These are phyloP conservation scores for Indicator maculatus DNA, from an alignment of 2,113 vertebrate species.

Conservation along the genomic window DNA sequence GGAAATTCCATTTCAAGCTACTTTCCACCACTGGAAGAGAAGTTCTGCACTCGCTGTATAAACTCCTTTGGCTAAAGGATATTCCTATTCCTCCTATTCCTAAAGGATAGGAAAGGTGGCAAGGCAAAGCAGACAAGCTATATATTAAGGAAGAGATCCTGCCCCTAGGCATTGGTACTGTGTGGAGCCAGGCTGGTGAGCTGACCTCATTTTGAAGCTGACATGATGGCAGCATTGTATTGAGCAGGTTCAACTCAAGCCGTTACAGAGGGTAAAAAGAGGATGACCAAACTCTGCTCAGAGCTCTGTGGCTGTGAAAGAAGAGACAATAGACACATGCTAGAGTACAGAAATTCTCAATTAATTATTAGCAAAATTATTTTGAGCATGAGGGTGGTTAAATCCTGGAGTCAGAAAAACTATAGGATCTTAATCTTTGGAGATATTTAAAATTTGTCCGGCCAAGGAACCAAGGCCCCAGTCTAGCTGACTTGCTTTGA, in stretches of 20 bases:
- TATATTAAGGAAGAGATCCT: background rate
- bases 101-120: background rate
- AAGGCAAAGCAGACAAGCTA: background rate
- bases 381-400: background rate
- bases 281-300: background rate
- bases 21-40: background rate
- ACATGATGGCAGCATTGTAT: too few species aligned
- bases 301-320: rapidly evolving
- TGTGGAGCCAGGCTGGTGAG: background rate
- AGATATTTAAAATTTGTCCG: background rate
- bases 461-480: background rate
- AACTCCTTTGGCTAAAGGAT: background rate
- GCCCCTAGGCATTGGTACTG: background rate
- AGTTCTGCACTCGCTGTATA: background rate
- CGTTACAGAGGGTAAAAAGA: background rate
- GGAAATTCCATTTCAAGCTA: background rate
- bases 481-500: background rate
- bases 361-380: background rate
- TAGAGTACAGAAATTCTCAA: background rate
- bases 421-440: background rate
- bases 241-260: too few species aligned
- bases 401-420: background rate
- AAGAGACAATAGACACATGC: background rate
- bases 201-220: background rate
- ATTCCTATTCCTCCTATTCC: too few species aligned